These are phyloP conservation scores for Diarsia mendica DNA, from an alignment of 2,888 invertebrate species.

Conservation along the genomic window DNA sequence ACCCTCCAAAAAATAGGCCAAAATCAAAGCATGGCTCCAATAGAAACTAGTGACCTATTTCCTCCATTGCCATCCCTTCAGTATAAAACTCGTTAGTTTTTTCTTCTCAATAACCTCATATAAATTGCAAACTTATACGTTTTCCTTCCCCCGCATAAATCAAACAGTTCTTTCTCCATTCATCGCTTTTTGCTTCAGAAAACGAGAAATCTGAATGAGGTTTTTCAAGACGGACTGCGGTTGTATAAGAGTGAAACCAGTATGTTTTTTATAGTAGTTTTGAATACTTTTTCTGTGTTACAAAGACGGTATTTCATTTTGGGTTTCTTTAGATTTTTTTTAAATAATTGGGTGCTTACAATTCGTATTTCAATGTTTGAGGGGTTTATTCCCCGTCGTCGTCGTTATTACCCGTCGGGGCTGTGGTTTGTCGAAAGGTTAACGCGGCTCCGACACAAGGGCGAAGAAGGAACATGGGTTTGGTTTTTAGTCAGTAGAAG, in stretches of 20 bases:
- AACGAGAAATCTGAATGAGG: constrained; percentile 43
- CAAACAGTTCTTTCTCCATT: constrained; percentile 43
- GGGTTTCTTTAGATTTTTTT: neutral
- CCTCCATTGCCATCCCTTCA: constrained; percentile 23
- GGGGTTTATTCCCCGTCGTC: neutral
- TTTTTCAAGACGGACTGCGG: constrained; percentile 14
- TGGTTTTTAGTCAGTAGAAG: no score
- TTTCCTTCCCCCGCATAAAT: constrained; percentile 53
- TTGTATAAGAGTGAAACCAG: neutral
- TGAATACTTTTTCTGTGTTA: neutral
- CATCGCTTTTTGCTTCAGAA: constrained; percentile 50
- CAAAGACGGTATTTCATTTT: neutral
- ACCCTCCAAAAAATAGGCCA: neutral
- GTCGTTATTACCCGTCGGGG: no score
- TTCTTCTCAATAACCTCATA: constrained; percentile 57
- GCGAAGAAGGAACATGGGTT: no score
- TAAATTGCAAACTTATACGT: constrained; percentile 54
- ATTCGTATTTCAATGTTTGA: neutral
- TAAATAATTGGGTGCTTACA: neutral
- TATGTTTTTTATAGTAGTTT: constrained; percentile 1
- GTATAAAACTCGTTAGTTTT: constrained; percentile 38
- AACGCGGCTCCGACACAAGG: no score
- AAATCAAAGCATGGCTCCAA: neutral
- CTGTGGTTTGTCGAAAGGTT: no score
- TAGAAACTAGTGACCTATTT: neutral